Evolutionary conservation across 2,113 vertebrate genomes (phyloP), one percentile per base, ranked within the genome.

Genomic region (Ovis aries): DNA sequence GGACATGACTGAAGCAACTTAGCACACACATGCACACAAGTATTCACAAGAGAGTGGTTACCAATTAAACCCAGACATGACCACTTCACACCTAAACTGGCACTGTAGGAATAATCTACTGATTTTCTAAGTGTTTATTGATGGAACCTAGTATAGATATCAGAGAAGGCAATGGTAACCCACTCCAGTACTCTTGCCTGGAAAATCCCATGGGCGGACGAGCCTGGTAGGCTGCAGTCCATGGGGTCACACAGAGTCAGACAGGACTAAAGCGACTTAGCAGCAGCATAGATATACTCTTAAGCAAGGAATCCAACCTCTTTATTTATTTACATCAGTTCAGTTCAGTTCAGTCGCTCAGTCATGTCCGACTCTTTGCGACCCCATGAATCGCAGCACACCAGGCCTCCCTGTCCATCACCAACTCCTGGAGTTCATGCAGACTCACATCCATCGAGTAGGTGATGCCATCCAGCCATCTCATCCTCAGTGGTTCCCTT

Each of bases 291-390:
- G 90, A 77, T 88, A 48, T 16, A 67, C 82, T 84, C 88, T 89
- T 62, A 96, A 96, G 74, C 71, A 40, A 97, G 43, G 40, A 86
- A 71, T 89, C 15, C 60, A 97, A 60, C 3, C n/a, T 53, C 21
- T 60, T 60, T 84, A 94, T 86, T 95, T 36, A 81, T 53, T 78
- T 90, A 90, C 0, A 77, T 57, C 9, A 57, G 55, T 23, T 27
- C 57, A 57, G 55, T 57, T 57, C 55, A 25, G 57, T 59, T 59
- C 55, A 57, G 55, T 25, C 1, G 1, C 57, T 59, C 23, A 59
- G 3, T 57, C 23, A 1, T 10, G 55, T 57, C 55, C 0, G 9
- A 57, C 55, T 57, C 23, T 57, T 57, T 25, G 23, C 3, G 3
- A 25, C 55, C 9, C 9, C 55, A 25, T 57, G 55, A 57, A 57